Conservation (phyloP, 2,113 vertebrate species). For the Laticauda colubrina region DNA sequence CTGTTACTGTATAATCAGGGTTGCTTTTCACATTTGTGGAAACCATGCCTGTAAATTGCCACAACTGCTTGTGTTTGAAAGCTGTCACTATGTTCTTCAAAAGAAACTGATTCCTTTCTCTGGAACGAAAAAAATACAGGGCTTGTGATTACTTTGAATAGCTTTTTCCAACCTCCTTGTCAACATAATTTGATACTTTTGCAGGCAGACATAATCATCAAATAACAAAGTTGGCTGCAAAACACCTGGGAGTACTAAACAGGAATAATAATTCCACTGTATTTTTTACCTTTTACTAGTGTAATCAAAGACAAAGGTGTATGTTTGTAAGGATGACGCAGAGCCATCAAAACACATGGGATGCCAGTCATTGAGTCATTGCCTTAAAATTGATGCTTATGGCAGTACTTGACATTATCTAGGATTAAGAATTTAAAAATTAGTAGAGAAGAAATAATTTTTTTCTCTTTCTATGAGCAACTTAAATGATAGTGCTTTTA, state of each 20-base stretch:
- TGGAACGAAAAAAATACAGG: neutral
- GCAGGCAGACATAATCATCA: slow-evolving; percentile 18
- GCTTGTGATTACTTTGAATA: neutral
- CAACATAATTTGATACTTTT: slow-evolving; percentile 6
- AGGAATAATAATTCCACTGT: neutral
- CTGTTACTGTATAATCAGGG: neutral
- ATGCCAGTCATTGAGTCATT: neutral
- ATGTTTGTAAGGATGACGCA: neutral
- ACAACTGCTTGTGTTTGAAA: neutral
- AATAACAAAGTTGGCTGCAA: slow-evolving; percentile 40
- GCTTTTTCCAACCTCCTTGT: neutral
- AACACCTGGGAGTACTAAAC: neutral
- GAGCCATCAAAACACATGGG: neutral
- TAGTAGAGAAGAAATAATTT: slow-evolving; percentile 10
- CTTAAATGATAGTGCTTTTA: neutral
- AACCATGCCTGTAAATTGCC: neutral
- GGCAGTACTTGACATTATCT: accelerated
- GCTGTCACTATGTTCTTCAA: neutral
- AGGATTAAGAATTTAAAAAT: accelerated
- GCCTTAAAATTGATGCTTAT: neutral
- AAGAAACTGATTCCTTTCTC: neutral
- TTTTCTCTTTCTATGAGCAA: neutral
- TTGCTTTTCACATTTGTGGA: neutral
- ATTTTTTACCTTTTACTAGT: neutral
- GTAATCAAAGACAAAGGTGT: neutral